A percentile compares a stretch with the other conserved stretches of the same genome.
Conservation (phyloP, 2,888 invertebrate species). For the Chymomyza procnemis region DNA sequence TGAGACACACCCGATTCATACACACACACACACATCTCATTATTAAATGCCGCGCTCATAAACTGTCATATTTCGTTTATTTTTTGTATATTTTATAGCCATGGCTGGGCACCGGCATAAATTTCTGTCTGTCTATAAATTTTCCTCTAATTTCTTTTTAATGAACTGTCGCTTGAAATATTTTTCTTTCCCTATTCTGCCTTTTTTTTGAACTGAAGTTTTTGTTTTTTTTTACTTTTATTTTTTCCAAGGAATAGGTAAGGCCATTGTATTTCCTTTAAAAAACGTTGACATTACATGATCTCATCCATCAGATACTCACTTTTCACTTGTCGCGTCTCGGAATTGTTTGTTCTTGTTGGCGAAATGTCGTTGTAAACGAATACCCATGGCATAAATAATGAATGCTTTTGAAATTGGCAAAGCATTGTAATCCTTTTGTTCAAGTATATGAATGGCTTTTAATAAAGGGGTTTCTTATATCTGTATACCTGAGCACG, state of each 20-base stretch:
- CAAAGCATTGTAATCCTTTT: constrained; percentile 41
- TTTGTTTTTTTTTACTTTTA: constrained; percentile 17
- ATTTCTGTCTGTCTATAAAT: background rate
- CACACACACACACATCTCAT: background rate
- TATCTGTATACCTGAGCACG: too few relatives aligned
- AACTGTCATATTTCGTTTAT: constrained; percentile 7
- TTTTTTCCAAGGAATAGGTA: constrained; percentile 30
- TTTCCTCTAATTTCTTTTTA: constrained; percentile 52
- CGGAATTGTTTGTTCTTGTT: background rate
- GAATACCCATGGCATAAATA: background rate
- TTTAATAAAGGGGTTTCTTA: constrained; percentile 29
- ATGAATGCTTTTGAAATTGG: constrained; percentile 19
- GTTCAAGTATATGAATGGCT: constrained; percentile 15
- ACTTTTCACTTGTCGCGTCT: constrained; percentile 16
- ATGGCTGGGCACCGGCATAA: background rate
- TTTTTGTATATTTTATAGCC: background rate
- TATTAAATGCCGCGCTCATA: background rate
- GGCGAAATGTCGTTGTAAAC: background rate
- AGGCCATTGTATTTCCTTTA: constrained; percentile 13
- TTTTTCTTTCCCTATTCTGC: background rate
- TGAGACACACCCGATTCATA: background rate
- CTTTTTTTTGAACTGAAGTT: constrained; percentile 21
- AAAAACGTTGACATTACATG: constrained; percentile 41
- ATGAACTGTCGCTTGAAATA: constrained; percentile 46
- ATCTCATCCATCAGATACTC: background rate